Conservation (phyloP, 2,113 vertebrate species). For the Aptenodytes forsteri region DNA sequence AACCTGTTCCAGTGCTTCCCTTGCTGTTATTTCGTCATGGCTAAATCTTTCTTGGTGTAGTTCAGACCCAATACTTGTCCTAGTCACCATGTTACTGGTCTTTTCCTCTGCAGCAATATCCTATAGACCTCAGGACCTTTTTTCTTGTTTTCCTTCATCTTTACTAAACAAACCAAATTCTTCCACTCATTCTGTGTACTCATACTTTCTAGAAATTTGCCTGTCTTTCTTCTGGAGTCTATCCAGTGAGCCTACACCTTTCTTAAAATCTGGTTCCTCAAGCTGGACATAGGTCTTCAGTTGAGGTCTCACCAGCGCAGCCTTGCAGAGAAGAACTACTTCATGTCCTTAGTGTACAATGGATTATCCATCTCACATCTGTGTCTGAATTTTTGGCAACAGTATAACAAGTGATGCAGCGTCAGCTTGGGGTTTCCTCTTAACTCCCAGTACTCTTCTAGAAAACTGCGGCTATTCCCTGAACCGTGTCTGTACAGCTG, state of each 20-base stretch:
- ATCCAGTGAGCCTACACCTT: neutral
- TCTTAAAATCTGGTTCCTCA: neutral
- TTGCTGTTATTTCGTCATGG: neutral
- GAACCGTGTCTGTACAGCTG: neutral
- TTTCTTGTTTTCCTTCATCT: neutral
- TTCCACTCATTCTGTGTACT: neutral
- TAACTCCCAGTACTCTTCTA: neutral
- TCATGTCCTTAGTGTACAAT: neutral
- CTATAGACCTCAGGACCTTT: neutral
- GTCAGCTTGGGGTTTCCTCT: neutral
- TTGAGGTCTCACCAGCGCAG: neutral
- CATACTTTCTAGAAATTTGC: neutral
- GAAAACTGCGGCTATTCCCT: neutral
- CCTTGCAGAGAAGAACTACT: neutral
- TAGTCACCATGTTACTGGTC: neutral
- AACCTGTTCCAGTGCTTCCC: neutral
- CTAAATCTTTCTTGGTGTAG: neutral
- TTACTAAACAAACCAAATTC: neutral
- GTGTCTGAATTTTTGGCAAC: neutral
- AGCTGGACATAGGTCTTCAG: rapidly evolving
- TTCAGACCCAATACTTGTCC: neutral
- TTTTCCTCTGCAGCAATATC: neutral
- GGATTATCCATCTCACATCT: neutral
- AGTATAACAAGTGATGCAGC: neutral
- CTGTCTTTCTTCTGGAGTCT: neutral